Conservation (phyloP, 30 jellyfish, hydroid and myxozoan species). For the Chrysaora quinquecirrha region DNA sequence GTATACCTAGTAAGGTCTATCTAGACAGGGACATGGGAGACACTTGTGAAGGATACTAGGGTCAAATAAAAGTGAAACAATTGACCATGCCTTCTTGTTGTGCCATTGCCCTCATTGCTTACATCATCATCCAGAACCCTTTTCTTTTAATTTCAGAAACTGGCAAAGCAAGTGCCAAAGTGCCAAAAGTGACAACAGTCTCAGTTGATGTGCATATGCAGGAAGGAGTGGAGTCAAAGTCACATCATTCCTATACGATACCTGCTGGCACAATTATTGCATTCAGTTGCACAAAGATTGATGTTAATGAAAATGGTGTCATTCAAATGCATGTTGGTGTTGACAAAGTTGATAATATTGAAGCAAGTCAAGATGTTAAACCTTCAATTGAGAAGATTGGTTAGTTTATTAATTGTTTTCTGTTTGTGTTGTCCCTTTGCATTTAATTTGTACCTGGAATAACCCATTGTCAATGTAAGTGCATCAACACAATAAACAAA, state of each 20-base stretch:
- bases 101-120: too few relatives aligned
- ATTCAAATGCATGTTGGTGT: constrained; percentile 77
- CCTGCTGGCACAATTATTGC: constrained; percentile 94
- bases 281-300: constrained; percentile 83
- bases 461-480: too few relatives aligned
- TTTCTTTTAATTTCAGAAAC: constrained; percentile 34
- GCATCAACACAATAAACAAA: too few relatives aligned
- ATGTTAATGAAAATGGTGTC: constrained; percentile 57
- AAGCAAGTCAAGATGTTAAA: background rate
- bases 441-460: background rate
- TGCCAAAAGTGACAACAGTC: constrained; percentile 48
- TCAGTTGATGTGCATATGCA: constrained; percentile 65
- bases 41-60: too few relatives aligned
- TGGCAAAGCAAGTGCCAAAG: constrained; percentile 62
- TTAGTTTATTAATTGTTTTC: background rate
- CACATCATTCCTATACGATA: constrained; percentile 62
- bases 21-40: too few relatives aligned
- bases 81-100: too few relatives aligned
- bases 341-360: constrained; percentile 71
- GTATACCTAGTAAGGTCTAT: too few relatives aligned
- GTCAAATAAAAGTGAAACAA: too few relatives aligned
- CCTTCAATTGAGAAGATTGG: background rate
- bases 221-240: constrained; percentile 51
- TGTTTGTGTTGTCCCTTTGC: too few relatives aligned
- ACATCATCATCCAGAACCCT: too few relatives aligned